These are phyloP conservation scores for Heteronetta atricapilla DNA, from an alignment of 2,113 vertebrate species.

Conservation along the genomic window DNA sequence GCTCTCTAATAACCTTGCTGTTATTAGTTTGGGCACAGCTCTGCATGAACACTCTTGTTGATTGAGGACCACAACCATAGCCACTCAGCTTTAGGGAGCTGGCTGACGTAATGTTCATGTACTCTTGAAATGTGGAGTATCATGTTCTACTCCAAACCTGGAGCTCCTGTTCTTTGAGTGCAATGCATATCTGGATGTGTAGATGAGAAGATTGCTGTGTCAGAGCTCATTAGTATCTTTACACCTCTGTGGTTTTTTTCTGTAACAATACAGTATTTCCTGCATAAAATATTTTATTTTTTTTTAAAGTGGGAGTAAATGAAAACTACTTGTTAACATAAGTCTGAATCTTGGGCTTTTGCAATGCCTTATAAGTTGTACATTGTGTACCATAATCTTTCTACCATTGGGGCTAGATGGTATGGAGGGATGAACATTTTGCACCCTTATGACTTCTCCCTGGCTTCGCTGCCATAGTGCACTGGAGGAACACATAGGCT, in stretches of 20 bases:
- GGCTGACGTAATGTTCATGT: neutral
- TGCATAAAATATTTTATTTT: neutral
- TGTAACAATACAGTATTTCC: neutral
- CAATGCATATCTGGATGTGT: neutral
- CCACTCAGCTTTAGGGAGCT: neutral
- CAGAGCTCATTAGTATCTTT: neutral
- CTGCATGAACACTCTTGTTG: neutral
- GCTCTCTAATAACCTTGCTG: neutral
- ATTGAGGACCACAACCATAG: neutral
- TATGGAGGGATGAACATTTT: neutral
- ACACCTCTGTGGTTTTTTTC: neutral
- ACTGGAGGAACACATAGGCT: neutral
- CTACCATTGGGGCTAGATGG: neutral
- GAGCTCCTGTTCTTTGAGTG: neutral
- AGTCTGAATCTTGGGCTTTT: neutral
- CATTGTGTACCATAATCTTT: neutral
- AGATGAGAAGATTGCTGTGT: neutral
- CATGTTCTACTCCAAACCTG: neutral
- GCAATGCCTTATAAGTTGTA: neutral
- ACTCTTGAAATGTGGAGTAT: neutral
- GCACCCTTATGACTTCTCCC: neutral
- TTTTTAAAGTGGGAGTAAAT: neutral
- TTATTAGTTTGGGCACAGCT: neutral
- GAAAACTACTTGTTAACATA: neutral
- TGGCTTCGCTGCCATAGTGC: neutral